Evolutionary conservation across 92 coral and sea anemone genomes (phyloP).

Genomic region (Epizoanthus ramosus): DNA sequence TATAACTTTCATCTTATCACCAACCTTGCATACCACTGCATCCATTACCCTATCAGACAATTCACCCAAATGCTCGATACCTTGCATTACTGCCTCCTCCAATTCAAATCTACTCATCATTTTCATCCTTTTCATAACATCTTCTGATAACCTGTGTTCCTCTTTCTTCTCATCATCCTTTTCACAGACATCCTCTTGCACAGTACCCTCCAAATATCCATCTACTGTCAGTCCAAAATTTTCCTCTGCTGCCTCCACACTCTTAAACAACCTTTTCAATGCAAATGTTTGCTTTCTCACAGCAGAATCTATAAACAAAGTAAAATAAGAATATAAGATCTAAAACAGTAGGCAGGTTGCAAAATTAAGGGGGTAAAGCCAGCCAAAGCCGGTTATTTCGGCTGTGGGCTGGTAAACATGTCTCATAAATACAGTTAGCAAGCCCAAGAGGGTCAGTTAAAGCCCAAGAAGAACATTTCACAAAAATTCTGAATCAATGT

Average conservation of each 20-base stretch:
- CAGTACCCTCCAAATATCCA: neutral
- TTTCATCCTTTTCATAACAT: neutral
- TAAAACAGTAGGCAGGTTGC: neutral
- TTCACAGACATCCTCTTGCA: neutral
- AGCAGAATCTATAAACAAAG: neutral
- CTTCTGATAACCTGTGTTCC: neutral
- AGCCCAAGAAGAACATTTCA: too few species aligned
- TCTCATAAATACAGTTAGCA: too few species aligned
- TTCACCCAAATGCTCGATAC: neutral
- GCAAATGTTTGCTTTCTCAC: neutral
- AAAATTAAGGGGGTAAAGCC: too few species aligned
- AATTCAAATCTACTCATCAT: neutral
- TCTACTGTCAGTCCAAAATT: neutral
- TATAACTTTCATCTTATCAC: neutral
- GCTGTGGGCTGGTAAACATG: too few species aligned
- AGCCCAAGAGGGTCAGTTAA: too few species aligned
- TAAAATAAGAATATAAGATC: neutral
- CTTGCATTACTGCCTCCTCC: constrained; percentile 12
- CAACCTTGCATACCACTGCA: neutral
- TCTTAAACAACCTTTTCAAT: neutral
- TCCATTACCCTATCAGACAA: neutral
- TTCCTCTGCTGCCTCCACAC: neutral
- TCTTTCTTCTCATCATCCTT: neutral
- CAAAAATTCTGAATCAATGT: too few species aligned
- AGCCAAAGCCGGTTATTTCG: too few species aligned